Conservation (phyloP, 2,888 invertebrate genomes). For the Epinotia bilunana region DNA sequence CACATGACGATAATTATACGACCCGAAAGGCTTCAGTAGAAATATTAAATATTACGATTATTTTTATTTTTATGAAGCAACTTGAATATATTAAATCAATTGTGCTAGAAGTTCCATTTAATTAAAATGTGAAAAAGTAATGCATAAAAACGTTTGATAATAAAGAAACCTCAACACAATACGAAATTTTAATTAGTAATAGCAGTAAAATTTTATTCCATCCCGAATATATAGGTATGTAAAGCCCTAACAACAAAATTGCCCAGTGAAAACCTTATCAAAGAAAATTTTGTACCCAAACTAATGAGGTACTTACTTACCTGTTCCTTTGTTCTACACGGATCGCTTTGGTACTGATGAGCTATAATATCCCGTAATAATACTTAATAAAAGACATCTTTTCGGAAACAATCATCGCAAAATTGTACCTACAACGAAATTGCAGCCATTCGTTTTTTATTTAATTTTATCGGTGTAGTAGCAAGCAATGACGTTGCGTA, state of each 20-base stretch:
- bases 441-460: background rate
- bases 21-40: too few species aligned
- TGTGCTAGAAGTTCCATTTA: background rate
- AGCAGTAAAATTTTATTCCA: conserved; percentile 7
- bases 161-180: background rate
- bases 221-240: background rate
- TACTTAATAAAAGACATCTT: conserved; percentile 22
- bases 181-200: too few species aligned
- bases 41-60: too few species aligned
- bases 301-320: conserved; percentile 41
- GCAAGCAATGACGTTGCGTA: background rate
- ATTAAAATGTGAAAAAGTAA: background rate
- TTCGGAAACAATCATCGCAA: background rate
- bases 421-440: conserved; percentile 8
- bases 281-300: conserved; percentile 31
- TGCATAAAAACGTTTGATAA: background rate
- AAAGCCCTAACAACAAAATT: conserved; percentile 24
- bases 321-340: conserved; percentile 52
- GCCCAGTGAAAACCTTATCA: conserved; percentile 28
- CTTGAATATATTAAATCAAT: too few species aligned
- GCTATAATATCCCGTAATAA: conserved; percentile 34
- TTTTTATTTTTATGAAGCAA: too few species aligned
- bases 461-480: conserved; percentile 23
- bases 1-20: too few species aligned
- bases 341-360: conserved; percentile 49